Evolutionary conservation across 1,140 invertebrate genomes (phyloP).

Genomic region (Dreissena rostriformis): DNA sequence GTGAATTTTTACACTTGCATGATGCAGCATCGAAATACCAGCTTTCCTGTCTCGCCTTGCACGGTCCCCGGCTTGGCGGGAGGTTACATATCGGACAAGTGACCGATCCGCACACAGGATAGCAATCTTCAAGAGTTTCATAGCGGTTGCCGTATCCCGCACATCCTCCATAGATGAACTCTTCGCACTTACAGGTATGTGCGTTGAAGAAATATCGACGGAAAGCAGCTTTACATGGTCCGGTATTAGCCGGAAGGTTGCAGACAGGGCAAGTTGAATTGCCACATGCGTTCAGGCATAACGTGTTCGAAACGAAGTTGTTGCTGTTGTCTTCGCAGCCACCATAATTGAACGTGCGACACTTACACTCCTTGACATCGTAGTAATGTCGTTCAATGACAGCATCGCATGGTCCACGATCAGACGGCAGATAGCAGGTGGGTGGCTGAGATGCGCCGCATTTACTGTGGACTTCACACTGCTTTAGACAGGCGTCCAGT

Average conservation of each 20-base stretch:
- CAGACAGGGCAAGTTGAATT: conserved; percentile 52
- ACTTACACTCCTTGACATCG: conserved; percentile 62
- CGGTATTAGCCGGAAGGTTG: conserved; percentile 66
- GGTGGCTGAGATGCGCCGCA: not conserved
- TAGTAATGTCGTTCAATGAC: conserved; percentile 78
- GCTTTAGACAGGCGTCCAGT: conserved; percentile 57
- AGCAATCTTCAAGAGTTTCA: conserved; percentile 66
- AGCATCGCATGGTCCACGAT: conserved; percentile 88
- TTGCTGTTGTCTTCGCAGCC: conserved; percentile 79
- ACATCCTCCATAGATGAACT: conserved; percentile 80
- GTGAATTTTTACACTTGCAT: conserved; percentile 71
- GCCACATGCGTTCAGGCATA: conserved; percentile 71
- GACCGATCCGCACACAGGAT: conserved; percentile 52
- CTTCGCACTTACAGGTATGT: conserved; percentile 76
- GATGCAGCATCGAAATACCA: conserved; percentile 78
- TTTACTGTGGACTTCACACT: conserved; percentile 21
- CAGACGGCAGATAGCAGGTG: conserved; percentile 89
- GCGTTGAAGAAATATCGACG: conserved; percentile 80
- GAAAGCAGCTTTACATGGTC: conserved; percentile 70
- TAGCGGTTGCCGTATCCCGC: conserved; percentile 81
- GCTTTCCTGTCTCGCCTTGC: conserved; percentile 59
- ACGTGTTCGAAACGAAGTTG: conserved; percentile 64
- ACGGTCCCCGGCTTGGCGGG: conserved; percentile 73
- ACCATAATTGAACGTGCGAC: conserved; percentile 72
- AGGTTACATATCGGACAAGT: conserved; percentile 49